Conservation (phyloP, 1,140 invertebrate species). For the Vanessa atalanta region DNA sequence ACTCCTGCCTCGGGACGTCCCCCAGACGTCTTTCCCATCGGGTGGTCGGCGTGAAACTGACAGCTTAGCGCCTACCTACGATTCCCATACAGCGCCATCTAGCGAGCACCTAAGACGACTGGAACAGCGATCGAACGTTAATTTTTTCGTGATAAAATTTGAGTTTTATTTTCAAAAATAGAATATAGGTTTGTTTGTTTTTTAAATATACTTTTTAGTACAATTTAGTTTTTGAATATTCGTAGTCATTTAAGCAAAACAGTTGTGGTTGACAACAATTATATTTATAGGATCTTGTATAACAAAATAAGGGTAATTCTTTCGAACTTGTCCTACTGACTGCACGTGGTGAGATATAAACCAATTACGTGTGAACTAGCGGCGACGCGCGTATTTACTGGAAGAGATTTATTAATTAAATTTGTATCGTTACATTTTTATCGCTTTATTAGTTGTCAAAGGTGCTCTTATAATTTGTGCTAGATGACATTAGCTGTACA, state of each 20-base stretch:
- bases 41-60: slow-evolving; percentile 54
- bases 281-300: slow-evolving; percentile 24
- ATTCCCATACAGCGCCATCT: slow-evolving; percentile 54
- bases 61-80: slow-evolving; percentile 56
- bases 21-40: slow-evolving; percentile 77
- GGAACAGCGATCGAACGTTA: slow-evolving; percentile 46
- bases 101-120: slow-evolving; percentile 57
- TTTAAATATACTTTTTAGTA: neutral
- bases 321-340: slow-evolving; percentile 45
- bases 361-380: slow-evolving; percentile 34
- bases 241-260: slow-evolving; percentile 15
- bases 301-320: slow-evolving; percentile 41
- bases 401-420: slow-evolving; percentile 8
- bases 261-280: slow-evolving; percentile 19
- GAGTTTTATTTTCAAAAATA: neutral
- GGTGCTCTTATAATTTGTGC: neutral
- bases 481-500: neutral
- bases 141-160: slow-evolving; percentile 11
- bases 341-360: slow-evolving; percentile 34
- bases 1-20: slow-evolving; percentile 70
- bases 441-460: slow-evolving; percentile 6
- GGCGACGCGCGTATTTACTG: neutral
- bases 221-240: neutral
- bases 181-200: neutral
- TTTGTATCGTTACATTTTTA: neutral